Base-by-base conservation (phyloP, 2,797 vertebrate species). In the Hozukius guyotensis region DNA sequence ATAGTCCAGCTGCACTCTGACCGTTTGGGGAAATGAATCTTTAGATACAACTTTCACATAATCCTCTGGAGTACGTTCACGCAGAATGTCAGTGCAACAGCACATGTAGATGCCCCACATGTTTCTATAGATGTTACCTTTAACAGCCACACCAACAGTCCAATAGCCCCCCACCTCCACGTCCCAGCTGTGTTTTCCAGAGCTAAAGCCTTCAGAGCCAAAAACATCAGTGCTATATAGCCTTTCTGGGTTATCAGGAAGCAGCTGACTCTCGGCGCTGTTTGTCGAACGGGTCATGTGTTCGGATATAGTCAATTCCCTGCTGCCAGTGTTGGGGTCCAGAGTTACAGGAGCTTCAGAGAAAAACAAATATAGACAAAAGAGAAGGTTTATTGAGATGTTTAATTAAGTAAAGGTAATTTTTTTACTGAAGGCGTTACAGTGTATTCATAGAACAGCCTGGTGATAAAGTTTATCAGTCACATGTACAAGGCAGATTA, bases 151-250 rank as follows among this genome's bases (percentile, higher is more conserved):
- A 62, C 90, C 88, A 42, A 73, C 29, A 14, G 0, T 0, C 86
- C 86, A 85, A 0, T 0, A 0, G 14, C 8, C 64, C 3, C 1
- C 31, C 4, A 89, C 52, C 24, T 88, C 70, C 24, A 88, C 76
- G 24, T 86, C 72, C 84, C 89, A 89, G 72, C 60, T 63, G 65
- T 86, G 83, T 64, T 63, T 85, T 20, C 87, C 87, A n/a, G 73
- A 84, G 12, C 6, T 75, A 46, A 92, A 79, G 14, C 86, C 22
- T 78, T 77, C 32, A 60, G 25, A 67, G 10, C 84, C 83, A 1
- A 83, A 25, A 46, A 82, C 11, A 0, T 0, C 0, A 0, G 0
- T 0, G 0, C 0, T 0, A 0, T 0, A 0, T 1, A 4, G 0
- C 13, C 84, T 87, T 20, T 90, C 87, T 8, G 81, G 87, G 69